Evolutionary conservation across 2,888 invertebrate species (phyloP), one percentile per base, ranked within the genome.

Genomic region (Syrphus vitripennis): DNA sequence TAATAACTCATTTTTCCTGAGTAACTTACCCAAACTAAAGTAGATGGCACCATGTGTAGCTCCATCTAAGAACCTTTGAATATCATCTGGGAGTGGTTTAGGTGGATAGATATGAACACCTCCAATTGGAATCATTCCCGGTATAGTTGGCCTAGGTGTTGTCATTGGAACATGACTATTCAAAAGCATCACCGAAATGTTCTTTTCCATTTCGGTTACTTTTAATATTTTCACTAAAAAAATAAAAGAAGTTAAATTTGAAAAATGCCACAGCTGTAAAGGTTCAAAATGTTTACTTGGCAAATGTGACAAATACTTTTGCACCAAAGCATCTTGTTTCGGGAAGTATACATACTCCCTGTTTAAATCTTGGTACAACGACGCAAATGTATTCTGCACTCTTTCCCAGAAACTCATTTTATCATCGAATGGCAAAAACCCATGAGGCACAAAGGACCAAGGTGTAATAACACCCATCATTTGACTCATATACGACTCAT

Each of bases 371-470:
- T 93, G 91, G 42, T 90, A 91, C 4, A 92, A 63, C 0, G 91
- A 90, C 4, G 89, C 89, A 2, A 92, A 92, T 0, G 93, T 90
- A 88, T 95, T 95, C 45, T 92, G 89, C 0, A 94, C 57, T 83
- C 95, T 90, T 87, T 94, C 93, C 88, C 90, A 90, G 86, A 95
- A 94, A 55, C 91, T 93, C 91, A 94, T 93, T 61, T 89, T 89
- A 37, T 94, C 94, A 1, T 93, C 92, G 75, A 90, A 93, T 7
- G 91, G 90, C 67, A 93, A 88, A 78, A 92, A 92, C 9, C 92
- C 90, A 69, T 94, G 93, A 0, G 94, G 93, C 24, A 93, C 92
- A 89, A 93, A 93, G 0, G 94, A 93, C 89, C 92, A 92, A 1
- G 93, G 93, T 1, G 91, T 90, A 7, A 94, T 92, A 71, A 93